phyloP scores from a whole-genome alignment of 2,797 vertebrate species.

The Pyrrhura leucotis region DNA sequence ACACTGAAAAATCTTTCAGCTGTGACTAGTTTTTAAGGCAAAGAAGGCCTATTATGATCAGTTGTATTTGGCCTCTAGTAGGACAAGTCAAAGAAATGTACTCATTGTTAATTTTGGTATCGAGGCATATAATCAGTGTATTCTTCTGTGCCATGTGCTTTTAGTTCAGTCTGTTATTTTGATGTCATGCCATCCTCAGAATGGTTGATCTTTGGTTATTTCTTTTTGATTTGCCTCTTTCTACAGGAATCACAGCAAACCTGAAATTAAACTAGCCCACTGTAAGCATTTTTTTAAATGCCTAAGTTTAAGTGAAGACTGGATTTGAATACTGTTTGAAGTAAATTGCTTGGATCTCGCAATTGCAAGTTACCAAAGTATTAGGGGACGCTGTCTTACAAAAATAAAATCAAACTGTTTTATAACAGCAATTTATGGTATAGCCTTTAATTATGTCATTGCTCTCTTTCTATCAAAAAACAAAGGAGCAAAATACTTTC shows the following conservation, averaged over 20 bases:
- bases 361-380: background rate
- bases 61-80: background rate
- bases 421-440: background rate
- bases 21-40: background rate
- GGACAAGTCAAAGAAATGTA: background rate
- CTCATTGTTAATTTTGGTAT: background rate
- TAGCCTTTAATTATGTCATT: background rate
- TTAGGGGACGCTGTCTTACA: background rate
- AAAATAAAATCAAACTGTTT: background rate
- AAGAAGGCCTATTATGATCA: background rate
- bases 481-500: background rate
- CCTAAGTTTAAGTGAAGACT: background rate
- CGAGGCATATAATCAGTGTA: background rate
- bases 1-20: background rate
- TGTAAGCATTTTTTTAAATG: background rate
- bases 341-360: background rate
- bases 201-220: background rate
- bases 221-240: background rate
- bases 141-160: background rate
- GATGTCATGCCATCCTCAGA: background rate
- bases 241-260: background rate
- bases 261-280: background rate
- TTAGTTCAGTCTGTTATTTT: background rate
- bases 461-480: background rate
- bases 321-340: conserved; percentile 3